phyloP scores from a whole-genome alignment of 2,888 invertebrate species.

The Nephrotoma flavescens region DNA sequence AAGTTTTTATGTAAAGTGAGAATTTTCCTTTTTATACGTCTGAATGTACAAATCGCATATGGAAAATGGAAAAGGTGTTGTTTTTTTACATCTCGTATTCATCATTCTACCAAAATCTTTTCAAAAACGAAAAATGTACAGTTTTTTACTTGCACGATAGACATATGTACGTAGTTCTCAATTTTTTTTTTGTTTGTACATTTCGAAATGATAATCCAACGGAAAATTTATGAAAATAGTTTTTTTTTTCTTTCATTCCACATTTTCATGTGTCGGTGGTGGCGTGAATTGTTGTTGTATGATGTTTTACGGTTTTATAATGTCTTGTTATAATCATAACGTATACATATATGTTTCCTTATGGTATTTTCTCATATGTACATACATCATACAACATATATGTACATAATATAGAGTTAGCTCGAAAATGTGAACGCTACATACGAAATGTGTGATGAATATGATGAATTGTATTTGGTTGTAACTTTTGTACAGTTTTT shows the following conservation, averaged over 20 bases:
- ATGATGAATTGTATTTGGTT: neutral
- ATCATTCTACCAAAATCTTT: neutral
- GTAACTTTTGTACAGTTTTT: neutral
- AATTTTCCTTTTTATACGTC: neutral
- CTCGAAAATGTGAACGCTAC: neutral
- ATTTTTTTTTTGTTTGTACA: neutral
- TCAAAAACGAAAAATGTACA: neutral
- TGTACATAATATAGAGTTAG: neutral
- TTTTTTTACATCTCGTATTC: neutral
- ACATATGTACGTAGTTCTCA: neutral
- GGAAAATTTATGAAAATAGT: neutral
- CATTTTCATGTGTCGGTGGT: neutral
- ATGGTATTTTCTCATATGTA: neutral
- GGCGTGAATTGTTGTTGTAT: neutral
- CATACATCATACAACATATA: neutral
- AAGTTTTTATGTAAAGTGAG: neutral
- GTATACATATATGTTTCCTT: neutral
- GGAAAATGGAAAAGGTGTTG: neutral
- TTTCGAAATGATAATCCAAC: neutral
- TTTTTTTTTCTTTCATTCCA: neutral
- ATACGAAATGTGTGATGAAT: neutral
- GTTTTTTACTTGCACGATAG: neutral
- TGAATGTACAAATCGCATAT: neutral
- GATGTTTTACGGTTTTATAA: neutral
- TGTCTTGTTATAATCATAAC: neutral